phyloP scores from a whole-genome alignment of 37 sponge, comb jelly and placozoan species.

The Ephydatia muelleri region DNA sequence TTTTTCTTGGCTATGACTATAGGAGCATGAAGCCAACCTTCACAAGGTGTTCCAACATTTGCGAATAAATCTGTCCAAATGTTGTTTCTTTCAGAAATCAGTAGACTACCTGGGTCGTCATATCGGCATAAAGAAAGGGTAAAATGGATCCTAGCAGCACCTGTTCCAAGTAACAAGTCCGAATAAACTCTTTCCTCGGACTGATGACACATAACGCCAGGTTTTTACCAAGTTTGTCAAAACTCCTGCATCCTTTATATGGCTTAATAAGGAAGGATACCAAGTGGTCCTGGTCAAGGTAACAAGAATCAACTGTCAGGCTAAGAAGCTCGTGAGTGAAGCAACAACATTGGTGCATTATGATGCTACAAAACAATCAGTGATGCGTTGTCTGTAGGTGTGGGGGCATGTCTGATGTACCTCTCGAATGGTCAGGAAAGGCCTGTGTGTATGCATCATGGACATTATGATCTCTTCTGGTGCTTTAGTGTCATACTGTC shows the following conservation, averaged over 20 bases:
- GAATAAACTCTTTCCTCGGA: too few relatives aligned
- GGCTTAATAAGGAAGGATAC: not conserved
- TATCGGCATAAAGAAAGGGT: too few relatives aligned
- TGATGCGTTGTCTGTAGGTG: constrained; percentile 6
- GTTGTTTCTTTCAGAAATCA: too few relatives aligned
- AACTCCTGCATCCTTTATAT: constrained; percentile 14
- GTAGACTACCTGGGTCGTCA: too few relatives aligned
- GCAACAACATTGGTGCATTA: constrained; percentile 14
- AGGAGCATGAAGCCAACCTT: constrained; percentile 2
- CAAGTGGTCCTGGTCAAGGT: constrained; percentile 25
- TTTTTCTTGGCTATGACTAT: not conserved
- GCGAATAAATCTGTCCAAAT: constrained; percentile 4
- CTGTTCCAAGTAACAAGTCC: too few relatives aligned
- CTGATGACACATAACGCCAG: constrained; percentile 27
- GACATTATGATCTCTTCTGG: too few relatives aligned
- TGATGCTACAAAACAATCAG: constrained; percentile 17
- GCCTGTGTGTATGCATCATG: constrained; percentile 14
- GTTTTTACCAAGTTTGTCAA: constrained; percentile 21
- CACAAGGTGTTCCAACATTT: constrained; percentile 2
- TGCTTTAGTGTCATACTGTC: too few relatives aligned
- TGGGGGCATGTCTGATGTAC: constrained; percentile 37
- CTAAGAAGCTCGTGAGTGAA: not conserved
- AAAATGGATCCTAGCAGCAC: too few relatives aligned
- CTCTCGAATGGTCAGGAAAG: constrained; percentile 2
- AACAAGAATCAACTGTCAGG: not conserved